These are phyloP conservation scores for Oriolus oriolus DNA, from an alignment of 2,113 vertebrate genomes.

Conservation along the genomic window DNA sequence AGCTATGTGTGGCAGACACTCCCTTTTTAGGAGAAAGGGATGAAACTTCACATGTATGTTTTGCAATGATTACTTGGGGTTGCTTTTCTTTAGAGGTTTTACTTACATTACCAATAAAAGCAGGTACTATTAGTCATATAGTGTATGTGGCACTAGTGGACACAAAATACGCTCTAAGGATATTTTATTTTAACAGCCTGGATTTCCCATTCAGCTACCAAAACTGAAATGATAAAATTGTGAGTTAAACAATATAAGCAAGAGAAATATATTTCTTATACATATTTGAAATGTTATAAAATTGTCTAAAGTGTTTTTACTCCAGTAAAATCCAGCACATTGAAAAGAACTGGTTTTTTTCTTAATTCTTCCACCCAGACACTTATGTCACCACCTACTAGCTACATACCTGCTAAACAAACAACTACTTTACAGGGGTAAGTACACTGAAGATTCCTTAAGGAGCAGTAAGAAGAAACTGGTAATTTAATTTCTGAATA, in stretches of 20 bases:
- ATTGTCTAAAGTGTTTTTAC: neutral
- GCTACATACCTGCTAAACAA: neutral
- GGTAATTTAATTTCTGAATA: neutral
- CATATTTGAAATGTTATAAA: neutral
- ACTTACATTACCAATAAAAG: neutral
- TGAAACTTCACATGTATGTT: neutral
- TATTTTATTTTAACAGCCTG: neutral
- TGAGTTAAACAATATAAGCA: neutral
- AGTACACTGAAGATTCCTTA: neutral
- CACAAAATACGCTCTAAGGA: neutral
- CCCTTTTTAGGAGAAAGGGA: neutral
- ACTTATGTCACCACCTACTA: neutral
- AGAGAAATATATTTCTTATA: neutral
- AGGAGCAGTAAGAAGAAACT: neutral
- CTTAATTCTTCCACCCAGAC: neutral
- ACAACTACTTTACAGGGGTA: neutral
- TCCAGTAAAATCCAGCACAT: neutral
- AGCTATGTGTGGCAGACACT: neutral
- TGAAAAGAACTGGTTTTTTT: neutral
- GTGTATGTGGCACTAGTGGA: neutral
- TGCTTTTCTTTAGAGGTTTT: neutral
- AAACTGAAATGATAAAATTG: neutral
- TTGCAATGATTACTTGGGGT: neutral
- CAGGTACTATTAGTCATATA: neutral
- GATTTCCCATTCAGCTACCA: neutral